phyloP scores from a whole-genome alignment of 92 coral and sea anemone species.

The Nematostella vectensis region DNA sequence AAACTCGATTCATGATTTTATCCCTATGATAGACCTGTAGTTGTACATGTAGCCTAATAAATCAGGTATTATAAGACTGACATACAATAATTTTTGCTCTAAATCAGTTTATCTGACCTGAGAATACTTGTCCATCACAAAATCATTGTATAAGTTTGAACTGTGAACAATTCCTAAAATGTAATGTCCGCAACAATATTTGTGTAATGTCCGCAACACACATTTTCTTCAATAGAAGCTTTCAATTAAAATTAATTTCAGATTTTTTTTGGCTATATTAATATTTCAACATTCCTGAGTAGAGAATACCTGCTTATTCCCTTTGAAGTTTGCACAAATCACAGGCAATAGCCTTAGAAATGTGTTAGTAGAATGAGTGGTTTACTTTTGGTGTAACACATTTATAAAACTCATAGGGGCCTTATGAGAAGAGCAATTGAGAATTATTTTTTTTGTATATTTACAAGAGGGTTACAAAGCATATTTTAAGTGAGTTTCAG shows the following conservation, averaged over 20 bases:
- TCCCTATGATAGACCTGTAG: no score
- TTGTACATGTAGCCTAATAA: no score
- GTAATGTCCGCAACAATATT: slow-evolving; percentile 48
- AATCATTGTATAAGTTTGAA: background rate
- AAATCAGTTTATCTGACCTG: background rate
- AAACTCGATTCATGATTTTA: no score
- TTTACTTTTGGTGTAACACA: slow-evolving; percentile 35
- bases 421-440: slow-evolving; percentile 8
- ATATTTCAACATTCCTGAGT: slow-evolving; percentile 22
- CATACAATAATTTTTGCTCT: no score
- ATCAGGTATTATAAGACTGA: no score
- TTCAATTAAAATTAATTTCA: no score
- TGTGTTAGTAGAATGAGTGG: slow-evolving; percentile 15
- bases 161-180: slow-evolving; percentile 25
- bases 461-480: slow-evolving; percentile 1
- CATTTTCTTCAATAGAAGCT: no score
- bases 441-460: background rate
- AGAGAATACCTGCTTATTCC: slow-evolving; percentile 11
- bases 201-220: slow-evolving; percentile 43
- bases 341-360: slow-evolving; percentile 17
- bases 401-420: slow-evolving; percentile 12
- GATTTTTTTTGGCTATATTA: slow-evolving; percentile 19
- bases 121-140: slow-evolving; percentile 1
- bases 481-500: slow-evolving; percentile 5
- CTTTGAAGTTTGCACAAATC: slow-evolving; percentile 9